A percentile compares a stretch with the other conserved stretches of the same genome.
Evolutionary conservation across 1,140 invertebrate species (phyloP).

Genomic region (Nixonia krombeini): DNA sequence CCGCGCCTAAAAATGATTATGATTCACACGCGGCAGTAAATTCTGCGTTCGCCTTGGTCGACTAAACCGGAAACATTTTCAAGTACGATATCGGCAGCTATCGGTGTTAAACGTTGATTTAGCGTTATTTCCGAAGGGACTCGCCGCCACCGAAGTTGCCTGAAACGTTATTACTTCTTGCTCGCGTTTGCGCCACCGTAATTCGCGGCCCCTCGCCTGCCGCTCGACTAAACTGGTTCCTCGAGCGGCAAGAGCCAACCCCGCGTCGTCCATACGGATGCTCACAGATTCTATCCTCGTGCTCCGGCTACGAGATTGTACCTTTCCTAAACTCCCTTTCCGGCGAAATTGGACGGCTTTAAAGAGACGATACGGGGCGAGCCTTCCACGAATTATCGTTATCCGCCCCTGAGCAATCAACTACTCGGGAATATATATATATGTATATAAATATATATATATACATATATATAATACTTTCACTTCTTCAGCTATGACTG

Average conservation of each 20-base stretch:
- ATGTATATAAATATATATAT: too few relatives aligned
- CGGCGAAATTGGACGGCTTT: constrained; percentile 55
- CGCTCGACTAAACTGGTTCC: constrained; percentile 28
- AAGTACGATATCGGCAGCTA: constrained; percentile 29
- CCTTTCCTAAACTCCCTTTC: constrained; percentile 48
- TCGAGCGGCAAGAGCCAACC: constrained; percentile 34
- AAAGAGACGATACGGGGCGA: constrained; percentile 49
- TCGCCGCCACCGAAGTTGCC: constrained; percentile 31
- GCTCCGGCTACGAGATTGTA: constrained; percentile 22
- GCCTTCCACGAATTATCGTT: constrained; percentile 49
- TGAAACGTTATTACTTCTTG: constrained; percentile 52
- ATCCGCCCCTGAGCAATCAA: constrained; percentile 47
- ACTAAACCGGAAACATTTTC: constrained; percentile 24
- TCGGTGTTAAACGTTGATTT: constrained; percentile 39
- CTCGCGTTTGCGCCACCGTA: constrained; percentile 53
- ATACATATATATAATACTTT: constrained; percentile 6
- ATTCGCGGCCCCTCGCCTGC: constrained; percentile 32
- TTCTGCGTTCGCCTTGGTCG: constrained; percentile 4
- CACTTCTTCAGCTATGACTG: too few relatives aligned
- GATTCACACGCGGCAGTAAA: too few relatives aligned
- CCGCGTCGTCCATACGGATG: constrained; percentile 41
- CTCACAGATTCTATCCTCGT: constrained; percentile 43
- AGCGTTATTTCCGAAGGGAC: constrained; percentile 36
- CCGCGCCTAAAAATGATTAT: too few relatives aligned
- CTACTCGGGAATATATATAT: constrained; percentile 30